Base-by-base conservation (phyloP, 2,113 vertebrate species). In the Pseudorasbora parva region DNA sequence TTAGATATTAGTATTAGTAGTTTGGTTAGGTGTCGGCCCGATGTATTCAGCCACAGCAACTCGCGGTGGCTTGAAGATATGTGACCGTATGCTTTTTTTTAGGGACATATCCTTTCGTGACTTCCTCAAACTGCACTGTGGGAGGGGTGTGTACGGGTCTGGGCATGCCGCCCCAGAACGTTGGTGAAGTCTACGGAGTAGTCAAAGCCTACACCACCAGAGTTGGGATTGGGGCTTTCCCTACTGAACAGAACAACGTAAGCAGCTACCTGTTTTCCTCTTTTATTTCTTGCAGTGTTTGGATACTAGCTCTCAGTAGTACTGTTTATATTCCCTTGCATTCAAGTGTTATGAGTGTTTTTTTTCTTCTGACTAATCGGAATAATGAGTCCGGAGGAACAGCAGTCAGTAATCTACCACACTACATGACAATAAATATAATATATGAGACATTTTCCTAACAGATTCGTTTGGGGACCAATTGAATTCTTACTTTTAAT, bases 21-120 rank as follows among this genome's bases (percentile, higher is more conserved):
- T 3, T 33, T 33, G 33, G 33, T 37, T 37, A 37, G 33, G 33
- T n/a, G n/a, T n/a, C n/a, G n/a, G n/a, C n/a, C n/a, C n/a, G n/a
- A n/a, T n/a, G n/a, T n/a, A n/a, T n/a, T n/a, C n/a, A n/a, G n/a
- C n/a, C n/a, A n/a, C n/a, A n/a, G n/a, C n/a, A n/a, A n/a, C n/a
- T n/a, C n/a, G n/a, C n/a, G n/a, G n/a, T n/a, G n/a, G n/a, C n/a
- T n/a, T n/a, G n/a, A n/a, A n/a, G n/a, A n/a, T n/a, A n/a, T n/a
- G n/a, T n/a, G n/a, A n/a, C n/a, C n/a, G n/a, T n/a, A n/a, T n/a
- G n/a, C n/a, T 88, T 49, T 89, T 37, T 37, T 37, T 37, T 37
- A 99, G 98, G 98, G 19, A 99, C 98, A 0, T 99, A 99, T 23
- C 98, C 97, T 6, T 99, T 98, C 82, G 98, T 99, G 88, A 99